Percentiles rank a stretch among this genome's conserved stretches.
Evolutionary conservation across 2,888 invertebrate species (phyloP).

Genomic region (Rhimphoctona megacephalus): DNA sequence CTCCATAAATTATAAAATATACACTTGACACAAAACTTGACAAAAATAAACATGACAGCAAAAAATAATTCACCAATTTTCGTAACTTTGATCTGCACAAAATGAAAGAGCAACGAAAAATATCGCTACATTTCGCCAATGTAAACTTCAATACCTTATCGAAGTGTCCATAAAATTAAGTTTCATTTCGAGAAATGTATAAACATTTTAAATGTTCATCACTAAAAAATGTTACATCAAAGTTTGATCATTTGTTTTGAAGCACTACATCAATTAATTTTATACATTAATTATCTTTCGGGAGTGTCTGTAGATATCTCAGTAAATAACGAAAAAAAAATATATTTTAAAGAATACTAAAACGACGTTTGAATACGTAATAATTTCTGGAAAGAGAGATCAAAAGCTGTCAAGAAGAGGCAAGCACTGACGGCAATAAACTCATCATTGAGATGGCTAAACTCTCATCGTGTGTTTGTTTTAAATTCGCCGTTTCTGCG

Average conservation of each 20-base stretch:
- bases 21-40: background rate
- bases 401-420: conserved; percentile 21
- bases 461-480: conserved; percentile 1
- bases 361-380: background rate
- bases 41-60: too few species aligned
- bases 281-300: background rate
- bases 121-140: background rate
- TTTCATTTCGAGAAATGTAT: background rate
- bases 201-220: background rate
- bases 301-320: background rate
- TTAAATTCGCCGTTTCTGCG: conserved; percentile 2
- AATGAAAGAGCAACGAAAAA: background rate
- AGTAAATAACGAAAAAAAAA: background rate
- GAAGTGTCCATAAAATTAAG: background rate
- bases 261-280: background rate
- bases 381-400: conserved; percentile 19
- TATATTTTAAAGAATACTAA: background rate
- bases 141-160: background rate
- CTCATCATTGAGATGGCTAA: conserved; percentile 18
- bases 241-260: background rate
- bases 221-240: background rate
- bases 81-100: background rate
- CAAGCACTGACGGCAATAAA: conserved; percentile 36
- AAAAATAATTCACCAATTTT: background rate
- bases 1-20: background rate